Evolutionary conservation across 1,140 invertebrate genomes (phyloP).

Genomic region (Cydia pomonella): DNA sequence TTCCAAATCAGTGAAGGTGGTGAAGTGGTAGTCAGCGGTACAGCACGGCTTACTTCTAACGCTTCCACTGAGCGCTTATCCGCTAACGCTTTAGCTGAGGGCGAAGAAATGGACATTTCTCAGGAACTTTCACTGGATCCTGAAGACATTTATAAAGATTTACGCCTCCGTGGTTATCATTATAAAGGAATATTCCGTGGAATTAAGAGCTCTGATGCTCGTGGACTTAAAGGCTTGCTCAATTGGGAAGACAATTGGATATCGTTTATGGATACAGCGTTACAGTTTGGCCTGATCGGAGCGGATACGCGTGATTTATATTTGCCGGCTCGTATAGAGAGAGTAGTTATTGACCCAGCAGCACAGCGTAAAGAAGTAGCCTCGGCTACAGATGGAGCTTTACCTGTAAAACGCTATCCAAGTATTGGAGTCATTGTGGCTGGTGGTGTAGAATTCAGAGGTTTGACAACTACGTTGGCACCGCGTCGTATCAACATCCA

Average conservation of each 20-base stretch:
- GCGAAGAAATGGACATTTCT: conserved; percentile 77
- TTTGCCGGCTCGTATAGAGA: conserved; percentile 93
- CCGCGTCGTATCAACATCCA: conserved; percentile 90
- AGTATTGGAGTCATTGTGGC: conserved; percentile 89
- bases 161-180: conserved; percentile 75
- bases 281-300: conserved; percentile 82
- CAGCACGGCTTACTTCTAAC: conserved; percentile 82
- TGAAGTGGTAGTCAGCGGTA: conserved; percentile 89
- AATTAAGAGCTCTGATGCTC: no score
- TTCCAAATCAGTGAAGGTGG: conserved; percentile 97
- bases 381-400: conserved; percentile 65
- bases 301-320: conserved; percentile 88
- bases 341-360: conserved; percentile 89
- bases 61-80: conserved; percentile 80
- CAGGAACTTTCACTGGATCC: conserved; percentile 82
- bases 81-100: conserved; percentile 64
- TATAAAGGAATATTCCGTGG: no score
- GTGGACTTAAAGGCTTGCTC: conserved; percentile 82
- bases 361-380: no score
- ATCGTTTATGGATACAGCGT: conserved; percentile 3
- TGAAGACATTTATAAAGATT: conserved; percentile 89
- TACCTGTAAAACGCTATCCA: conserved; percentile 87
- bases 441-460: conserved; percentile 94
- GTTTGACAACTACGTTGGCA: conserved; percentile 94
- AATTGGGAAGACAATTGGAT: conserved; percentile 37